Evolutionary conservation across 2,113 vertebrate genomes (phyloP).

Genomic region (Mustela nigripes): DNA sequence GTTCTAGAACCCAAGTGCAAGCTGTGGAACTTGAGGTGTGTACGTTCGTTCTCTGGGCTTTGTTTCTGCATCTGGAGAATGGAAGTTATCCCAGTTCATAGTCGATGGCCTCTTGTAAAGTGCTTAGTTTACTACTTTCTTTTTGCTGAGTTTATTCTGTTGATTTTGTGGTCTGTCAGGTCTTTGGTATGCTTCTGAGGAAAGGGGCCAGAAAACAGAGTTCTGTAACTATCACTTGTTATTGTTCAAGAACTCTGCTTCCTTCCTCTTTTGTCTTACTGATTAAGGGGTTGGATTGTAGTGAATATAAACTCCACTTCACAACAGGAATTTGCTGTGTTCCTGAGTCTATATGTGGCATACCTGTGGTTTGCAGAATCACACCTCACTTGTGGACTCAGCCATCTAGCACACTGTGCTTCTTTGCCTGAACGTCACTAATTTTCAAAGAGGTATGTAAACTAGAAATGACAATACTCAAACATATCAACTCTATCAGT

Average conservation of each 20-base stretch:
- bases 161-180: background rate
- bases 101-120: background rate
- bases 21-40: background rate
- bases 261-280: background rate
- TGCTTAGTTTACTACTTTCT: background rate
- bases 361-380: background rate
- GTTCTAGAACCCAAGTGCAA: background rate
- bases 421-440: background rate
- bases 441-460: slow-evolving; percentile 15
- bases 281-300: background rate
- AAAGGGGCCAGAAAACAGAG: background rate
- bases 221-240: background rate
- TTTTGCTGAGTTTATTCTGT: background rate
- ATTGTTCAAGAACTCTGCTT: background rate
- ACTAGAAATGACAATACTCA: background rate
- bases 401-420: background rate
- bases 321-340: background rate
- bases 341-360: background rate
- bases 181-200: slow-evolving; percentile 16
- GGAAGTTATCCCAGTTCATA: background rate
- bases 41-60: background rate
- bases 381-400: background rate
- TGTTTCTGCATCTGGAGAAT: background rate
- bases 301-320: background rate
- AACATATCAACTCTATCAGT: background rate